Conservation (phyloP, 2,113 vertebrate species). For the Rattus rattus region DNA sequence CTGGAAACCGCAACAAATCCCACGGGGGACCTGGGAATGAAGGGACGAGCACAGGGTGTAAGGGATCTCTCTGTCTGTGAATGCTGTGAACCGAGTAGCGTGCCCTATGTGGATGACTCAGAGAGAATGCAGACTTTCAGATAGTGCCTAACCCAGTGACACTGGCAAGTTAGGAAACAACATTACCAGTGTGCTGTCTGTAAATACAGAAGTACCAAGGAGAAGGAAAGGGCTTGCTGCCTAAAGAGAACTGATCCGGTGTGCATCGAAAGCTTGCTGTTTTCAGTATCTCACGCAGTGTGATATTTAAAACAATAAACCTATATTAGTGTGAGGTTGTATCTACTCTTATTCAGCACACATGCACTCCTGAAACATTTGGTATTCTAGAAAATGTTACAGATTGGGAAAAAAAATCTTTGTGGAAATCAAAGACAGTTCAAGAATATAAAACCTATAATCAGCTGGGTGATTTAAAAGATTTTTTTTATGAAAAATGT, state of each 20-base stretch:
- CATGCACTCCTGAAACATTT: neutral
- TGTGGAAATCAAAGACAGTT: neutral
- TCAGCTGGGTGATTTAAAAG: conserved; percentile 7
- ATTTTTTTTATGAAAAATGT: neutral
- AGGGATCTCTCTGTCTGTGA: neutral
- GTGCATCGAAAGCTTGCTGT: neutral
- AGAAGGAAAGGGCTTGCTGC: neutral
- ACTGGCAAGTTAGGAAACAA: neutral
- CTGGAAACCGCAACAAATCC: neutral
- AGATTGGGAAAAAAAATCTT: neutral
- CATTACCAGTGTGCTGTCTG: neutral
- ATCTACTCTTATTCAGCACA: neutral
- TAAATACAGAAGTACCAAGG: neutral
- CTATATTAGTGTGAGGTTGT: neutral
- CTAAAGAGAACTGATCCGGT: neutral
- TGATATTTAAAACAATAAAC: neutral
- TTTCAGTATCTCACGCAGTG: neutral
- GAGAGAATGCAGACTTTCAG: neutral
- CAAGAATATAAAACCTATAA: neutral
- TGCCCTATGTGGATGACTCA: neutral
- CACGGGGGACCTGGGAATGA: neutral
- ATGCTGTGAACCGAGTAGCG: neutral
- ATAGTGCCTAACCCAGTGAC: neutral
- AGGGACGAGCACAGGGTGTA: neutral
- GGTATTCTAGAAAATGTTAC: conserved; percentile 4